Evolutionary conservation across 2,113 vertebrate species (phyloP), one percentile per base, ranked within the genome.

Genomic region (Cichladusa arquata): DNA sequence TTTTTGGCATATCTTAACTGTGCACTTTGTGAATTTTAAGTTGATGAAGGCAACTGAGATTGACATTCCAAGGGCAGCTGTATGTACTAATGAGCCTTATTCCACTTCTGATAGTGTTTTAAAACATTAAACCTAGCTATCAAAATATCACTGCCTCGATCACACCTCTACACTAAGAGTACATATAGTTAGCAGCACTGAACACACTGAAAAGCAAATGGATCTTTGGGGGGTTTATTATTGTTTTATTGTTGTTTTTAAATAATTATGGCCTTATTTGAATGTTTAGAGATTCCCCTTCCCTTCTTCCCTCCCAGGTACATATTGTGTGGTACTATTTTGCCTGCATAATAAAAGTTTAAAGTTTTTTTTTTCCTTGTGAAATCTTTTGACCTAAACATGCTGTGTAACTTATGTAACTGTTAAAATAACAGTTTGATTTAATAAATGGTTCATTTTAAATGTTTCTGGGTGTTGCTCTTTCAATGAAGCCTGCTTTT

Each of bases 361-460:
- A 97, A 96, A 69, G 73, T 29, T 58, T 86, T 98, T 98, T 98
- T 92, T 98, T 94, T 98, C 97, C 98, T 98, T 98, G 99, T 99
- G 98, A 97, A 97, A 98, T 98, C 97, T 97, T 96, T 96, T 96
- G 97, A 98, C 98, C 98, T 98, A 98, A 98, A 97, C 98, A 98
- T 97, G 98, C 97, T 96, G 97, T 99, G 98, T 99, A 99, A 99
- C 98, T 99, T 99, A 99, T 99, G 98, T 99, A 99, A 99, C 99
- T 99, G 98, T 99, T 99, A 98, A 98, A 98, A 98, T 99, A 99
- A 99, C 98, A 99, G 98, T 99, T 99, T 98, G 98, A 98, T 99
- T 99, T 98, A 99, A 99, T 99, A 99, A 99, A 99, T 95, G 96
- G 95, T 98, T 98, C 97, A 96, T 98, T 98, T 98, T 97, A 98